phyloP scores from a whole-genome alignment of 37 sponge, comb jelly and placozoan species.

The Halisarca cf. caerulea region DNA sequence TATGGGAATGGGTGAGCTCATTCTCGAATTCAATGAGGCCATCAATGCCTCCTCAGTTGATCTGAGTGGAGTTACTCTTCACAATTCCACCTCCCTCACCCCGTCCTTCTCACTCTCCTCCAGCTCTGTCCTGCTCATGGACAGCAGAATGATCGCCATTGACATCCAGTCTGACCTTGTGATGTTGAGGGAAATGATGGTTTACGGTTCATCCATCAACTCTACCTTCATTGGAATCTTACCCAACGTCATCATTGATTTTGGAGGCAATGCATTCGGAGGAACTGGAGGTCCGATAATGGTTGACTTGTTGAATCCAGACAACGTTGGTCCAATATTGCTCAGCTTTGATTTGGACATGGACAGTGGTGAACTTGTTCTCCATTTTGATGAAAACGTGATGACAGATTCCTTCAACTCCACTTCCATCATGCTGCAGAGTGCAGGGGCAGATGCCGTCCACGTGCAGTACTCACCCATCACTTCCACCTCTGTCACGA shows the following conservation, averaged over 20 bases:
- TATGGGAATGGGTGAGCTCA: conserved; percentile 51
- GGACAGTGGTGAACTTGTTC: conserved; percentile 49
- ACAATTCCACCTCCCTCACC: conserved; percentile 28
- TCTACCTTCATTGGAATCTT: conserved; percentile 63
- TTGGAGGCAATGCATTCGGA: conserved; percentile 40
- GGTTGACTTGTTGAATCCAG: conserved; percentile 39
- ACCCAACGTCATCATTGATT: conserved; percentile 58
- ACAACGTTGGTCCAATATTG: conserved; percentile 60
- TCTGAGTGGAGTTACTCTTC: conserved; percentile 46
- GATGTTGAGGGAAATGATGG: conserved; percentile 52
- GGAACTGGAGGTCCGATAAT: conserved; percentile 14
- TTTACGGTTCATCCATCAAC: conserved; percentile 37
- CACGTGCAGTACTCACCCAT: conserved; percentile 44
- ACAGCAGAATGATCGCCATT: conserved; percentile 54
- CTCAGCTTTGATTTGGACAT: conserved; percentile 60
- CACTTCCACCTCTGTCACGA: conserved; percentile 7
- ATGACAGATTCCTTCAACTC: conserved; percentile 49
- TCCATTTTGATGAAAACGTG: conserved; percentile 83
- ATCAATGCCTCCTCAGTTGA: conserved; percentile 53
- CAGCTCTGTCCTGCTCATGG: conserved; percentile 33
- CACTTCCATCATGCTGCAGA: conserved; percentile 60
- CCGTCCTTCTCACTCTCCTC: conserved; percentile 44
- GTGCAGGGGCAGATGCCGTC: conserved; percentile 48
- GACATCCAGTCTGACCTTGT: conserved; percentile 61
- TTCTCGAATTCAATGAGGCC: conserved; percentile 77